Percentiles rank a stretch among this genome's conserved stretches.
Conservation (phyloP, 2,888 invertebrate genomes). For the Cheilosia grossa region DNA sequence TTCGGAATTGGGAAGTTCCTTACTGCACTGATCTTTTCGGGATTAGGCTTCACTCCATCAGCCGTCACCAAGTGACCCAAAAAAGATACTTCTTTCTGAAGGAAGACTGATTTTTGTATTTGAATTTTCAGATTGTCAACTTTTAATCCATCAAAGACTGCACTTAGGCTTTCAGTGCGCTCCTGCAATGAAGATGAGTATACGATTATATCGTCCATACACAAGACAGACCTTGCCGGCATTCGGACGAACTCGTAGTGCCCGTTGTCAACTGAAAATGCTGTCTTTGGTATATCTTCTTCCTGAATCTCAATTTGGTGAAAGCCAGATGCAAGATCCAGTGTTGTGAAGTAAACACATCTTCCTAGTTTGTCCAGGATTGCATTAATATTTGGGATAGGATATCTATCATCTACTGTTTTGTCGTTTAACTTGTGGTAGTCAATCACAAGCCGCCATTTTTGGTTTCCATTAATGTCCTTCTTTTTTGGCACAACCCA, state of each 20-base stretch:
- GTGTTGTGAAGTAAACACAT: constrained; percentile 45
- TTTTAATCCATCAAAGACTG: constrained; percentile 5
- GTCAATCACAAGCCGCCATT: constrained; percentile 66
- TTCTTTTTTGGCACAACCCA: constrained; percentile 60
- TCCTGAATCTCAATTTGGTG: constrained; percentile 50
- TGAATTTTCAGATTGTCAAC: constrained; percentile 18
- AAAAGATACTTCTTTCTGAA: constrained; percentile 5
- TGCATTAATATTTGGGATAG: constrained; percentile 66
- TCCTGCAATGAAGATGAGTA: constrained; percentile 32
- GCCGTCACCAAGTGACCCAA: constrained; percentile 19
- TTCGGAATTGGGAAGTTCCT: constrained; percentile 47
- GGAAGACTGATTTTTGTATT: background rate
- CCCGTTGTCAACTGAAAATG: constrained; percentile 15
- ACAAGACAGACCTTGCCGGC: constrained; percentile 21
- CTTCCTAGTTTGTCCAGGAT: constrained; percentile 70
- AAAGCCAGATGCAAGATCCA: constrained; percentile 55
- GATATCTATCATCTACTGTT: constrained; percentile 59
- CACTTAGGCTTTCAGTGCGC: background rate
- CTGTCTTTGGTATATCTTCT: constrained; percentile 20
- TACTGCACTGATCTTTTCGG: constrained; percentile 42
- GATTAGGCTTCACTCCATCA: constrained; percentile 31
- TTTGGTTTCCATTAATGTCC: constrained; percentile 46
- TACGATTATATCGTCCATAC: constrained; percentile 37
- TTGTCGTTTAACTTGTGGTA: constrained; percentile 60
- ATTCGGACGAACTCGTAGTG: constrained; percentile 29